Evolutionary conservation across 1,140 invertebrate species (phyloP).

Genomic region (Apolygus lucorum): DNA sequence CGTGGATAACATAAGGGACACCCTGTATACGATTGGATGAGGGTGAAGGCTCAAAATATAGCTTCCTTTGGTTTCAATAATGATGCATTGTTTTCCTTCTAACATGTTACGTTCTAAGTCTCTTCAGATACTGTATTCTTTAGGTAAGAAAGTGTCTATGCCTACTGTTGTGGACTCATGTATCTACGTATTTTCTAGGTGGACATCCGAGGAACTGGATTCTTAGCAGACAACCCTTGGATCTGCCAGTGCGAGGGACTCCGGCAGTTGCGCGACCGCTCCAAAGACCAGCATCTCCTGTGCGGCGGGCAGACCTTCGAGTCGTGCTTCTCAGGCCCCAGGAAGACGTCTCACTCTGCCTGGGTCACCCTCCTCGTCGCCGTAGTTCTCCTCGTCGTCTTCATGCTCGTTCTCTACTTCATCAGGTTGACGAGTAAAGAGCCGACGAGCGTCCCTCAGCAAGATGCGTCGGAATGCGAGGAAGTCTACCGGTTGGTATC

Average conservation of each 20-base stretch:
- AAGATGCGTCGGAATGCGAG: neutral
- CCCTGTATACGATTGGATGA: no score
- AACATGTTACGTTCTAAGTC: no score
- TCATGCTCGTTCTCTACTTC: neutral
- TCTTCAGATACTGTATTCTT: no score
- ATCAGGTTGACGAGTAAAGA: neutral
- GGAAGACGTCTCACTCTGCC: neutral
- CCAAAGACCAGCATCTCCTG: neutral
- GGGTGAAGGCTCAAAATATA: no score
- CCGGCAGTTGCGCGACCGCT: neutral
- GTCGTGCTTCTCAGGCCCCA: neutral
- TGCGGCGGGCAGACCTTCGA: slow-evolving; percentile 1
- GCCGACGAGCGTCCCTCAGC: no score
- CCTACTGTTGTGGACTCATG: no score
- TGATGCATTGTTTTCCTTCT: no score
- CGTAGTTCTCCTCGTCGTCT: neutral
- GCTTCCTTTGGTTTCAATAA: no score
- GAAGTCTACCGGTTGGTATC: neutral
- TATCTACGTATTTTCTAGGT: no score
- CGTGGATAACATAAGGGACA: no score
- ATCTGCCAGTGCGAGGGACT: neutral
- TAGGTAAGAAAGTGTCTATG: no score
- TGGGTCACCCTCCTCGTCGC: neutral
- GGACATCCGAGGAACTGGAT: neutral
- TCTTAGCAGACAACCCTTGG: slow-evolving; percentile 4